These are phyloP conservation scores for Dendrolimus punctatus DNA, from an alignment of 1,140 invertebrate species.

Conservation along the genomic window DNA sequence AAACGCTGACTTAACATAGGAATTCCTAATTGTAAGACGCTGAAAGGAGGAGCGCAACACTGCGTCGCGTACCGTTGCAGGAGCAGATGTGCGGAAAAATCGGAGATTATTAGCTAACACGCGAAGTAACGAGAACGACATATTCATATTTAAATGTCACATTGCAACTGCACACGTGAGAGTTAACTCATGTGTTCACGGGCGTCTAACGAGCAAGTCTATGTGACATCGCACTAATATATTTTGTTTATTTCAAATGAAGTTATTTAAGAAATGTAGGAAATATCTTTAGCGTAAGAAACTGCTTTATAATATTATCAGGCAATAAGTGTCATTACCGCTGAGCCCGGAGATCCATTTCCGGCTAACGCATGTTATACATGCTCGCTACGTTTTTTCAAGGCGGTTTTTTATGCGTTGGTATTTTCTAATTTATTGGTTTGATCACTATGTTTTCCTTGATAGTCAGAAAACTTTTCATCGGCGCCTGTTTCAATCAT, in stretches of 20 bases:
- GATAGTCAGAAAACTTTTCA: too few relatives aligned
- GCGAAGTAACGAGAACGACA: constrained; percentile 33
- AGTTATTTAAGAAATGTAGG: background rate
- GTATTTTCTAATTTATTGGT: too few relatives aligned
- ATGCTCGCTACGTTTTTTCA: too few relatives aligned
- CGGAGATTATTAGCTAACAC: constrained; percentile 54
- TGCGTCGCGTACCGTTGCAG: constrained; percentile 6
- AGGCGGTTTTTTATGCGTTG: too few relatives aligned
- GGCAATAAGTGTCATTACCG: too few relatives aligned
- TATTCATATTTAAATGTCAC: constrained; percentile 68
- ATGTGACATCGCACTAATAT: background rate
- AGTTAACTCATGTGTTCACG: constrained; percentile 42
- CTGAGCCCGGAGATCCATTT: too few relatives aligned
- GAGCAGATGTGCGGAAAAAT: constrained; percentile 63
- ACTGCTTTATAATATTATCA: background rate
- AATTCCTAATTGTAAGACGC: constrained; percentile 19
- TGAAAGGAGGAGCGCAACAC: constrained; percentile 2
- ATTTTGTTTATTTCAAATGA: too few relatives aligned
- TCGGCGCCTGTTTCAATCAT: too few relatives aligned
- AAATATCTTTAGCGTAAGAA: background rate
- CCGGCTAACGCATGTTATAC: too few relatives aligned
- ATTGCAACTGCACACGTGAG: constrained; percentile 29
- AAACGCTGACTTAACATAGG: background rate
- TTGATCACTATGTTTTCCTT: too few relatives aligned
- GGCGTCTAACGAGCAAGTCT: background rate